phyloP scores from a whole-genome alignment of 2,888 invertebrate genomes.

The Chloroclystis v-ata region DNA sequence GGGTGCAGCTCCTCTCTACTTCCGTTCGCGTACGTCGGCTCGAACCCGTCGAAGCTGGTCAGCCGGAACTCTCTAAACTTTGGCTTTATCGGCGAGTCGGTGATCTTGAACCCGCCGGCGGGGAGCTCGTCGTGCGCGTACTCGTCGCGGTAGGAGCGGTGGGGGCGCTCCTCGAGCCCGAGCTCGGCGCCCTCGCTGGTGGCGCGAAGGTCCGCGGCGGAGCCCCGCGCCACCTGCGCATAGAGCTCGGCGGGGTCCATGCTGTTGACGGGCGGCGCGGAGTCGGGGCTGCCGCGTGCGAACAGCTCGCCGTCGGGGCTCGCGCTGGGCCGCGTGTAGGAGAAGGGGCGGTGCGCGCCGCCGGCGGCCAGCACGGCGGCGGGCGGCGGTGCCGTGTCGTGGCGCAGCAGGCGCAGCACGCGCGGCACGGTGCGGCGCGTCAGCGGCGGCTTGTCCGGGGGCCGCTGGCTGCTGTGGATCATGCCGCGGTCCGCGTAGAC shows the following conservation, averaged over 20 bases:
- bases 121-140: too few relatives aligned
- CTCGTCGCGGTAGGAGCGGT: too few relatives aligned
- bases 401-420: conserved; percentile 85
- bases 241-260: conserved; percentile 83
- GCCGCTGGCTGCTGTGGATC: conserved; percentile 86
- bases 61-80: conserved; percentile 79
- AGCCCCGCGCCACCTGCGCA: conserved; percentile 88
- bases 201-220: conserved; percentile 81
- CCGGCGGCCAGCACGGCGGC: conserved; percentile 38
- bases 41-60: conserved; percentile 70
- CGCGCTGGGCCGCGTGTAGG: conserved; percentile 83
- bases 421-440: conserved; percentile 86
- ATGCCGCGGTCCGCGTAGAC: conserved; percentile 77
- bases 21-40: conserved; percentile 72
- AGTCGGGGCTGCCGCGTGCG: conserved; percentile 67
- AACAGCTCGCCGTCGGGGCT: conserved; percentile 71
- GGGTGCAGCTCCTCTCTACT: too few relatives aligned
- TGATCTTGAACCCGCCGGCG: conserved; percentile 61
- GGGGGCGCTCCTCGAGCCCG: too few relatives aligned
- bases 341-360: conserved; percentile 88
- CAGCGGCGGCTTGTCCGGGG: conserved; percentile 82
- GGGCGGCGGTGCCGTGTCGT: conserved; percentile 81
- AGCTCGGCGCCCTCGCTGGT: conserved; percentile 33
- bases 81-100: conserved; percentile 81
- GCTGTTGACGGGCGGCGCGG: conserved; percentile 65